Percentiles rank a stretch among this genome's conserved stretches.
Evolutionary conservation across 1,140 invertebrate genomes (phyloP).

Genomic region (Drosophila kurseongensis): DNA sequence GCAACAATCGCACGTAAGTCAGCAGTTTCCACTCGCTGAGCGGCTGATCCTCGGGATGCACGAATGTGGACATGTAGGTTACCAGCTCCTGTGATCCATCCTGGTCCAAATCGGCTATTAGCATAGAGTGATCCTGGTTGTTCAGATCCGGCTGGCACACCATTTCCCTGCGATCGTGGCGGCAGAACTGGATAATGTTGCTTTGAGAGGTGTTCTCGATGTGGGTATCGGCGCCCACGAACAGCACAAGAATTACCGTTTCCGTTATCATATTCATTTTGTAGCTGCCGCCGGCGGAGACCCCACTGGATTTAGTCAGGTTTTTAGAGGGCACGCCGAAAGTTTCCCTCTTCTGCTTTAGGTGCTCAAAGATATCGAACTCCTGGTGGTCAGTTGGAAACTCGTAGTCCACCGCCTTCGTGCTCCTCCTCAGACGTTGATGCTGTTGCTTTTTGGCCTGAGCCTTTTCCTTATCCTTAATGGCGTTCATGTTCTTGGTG

Average conservation of each 20-base stretch:
- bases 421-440: conserved; percentile 41
- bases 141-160: conserved; percentile 90
- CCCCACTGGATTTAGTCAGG: conserved; percentile 36
- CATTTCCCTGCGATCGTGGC: conserved; percentile 85
- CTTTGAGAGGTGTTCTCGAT: conserved; percentile 91
- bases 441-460: conserved; percentile 48
- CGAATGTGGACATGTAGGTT: conserved; percentile 89
- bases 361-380: conserved; percentile 68
- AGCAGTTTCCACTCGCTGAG: conserved; percentile 86
- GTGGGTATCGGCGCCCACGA: conserved; percentile 89
- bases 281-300: conserved; percentile 47
- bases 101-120: conserved; percentile 89
- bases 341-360: conserved; percentile 66
- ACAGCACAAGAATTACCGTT: conserved; percentile 90
- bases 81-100: conserved; percentile 91
- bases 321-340: conserved; percentile 58
- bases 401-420: conserved; percentile 13
- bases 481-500: conserved; percentile 62
- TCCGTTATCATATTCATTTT: conserved; percentile 87
- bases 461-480: conserved; percentile 65
- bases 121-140: conserved; percentile 89
- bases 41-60: conserved; percentile 84
- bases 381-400: conserved; percentile 43
- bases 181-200: conserved; percentile 90
- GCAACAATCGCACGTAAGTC: conserved; percentile 88